Percentiles rank a stretch among this genome's conserved stretches.
Evolutionary conservation across 2,113 vertebrate species (phyloP).

Genomic region (Lepus americanus): DNA sequence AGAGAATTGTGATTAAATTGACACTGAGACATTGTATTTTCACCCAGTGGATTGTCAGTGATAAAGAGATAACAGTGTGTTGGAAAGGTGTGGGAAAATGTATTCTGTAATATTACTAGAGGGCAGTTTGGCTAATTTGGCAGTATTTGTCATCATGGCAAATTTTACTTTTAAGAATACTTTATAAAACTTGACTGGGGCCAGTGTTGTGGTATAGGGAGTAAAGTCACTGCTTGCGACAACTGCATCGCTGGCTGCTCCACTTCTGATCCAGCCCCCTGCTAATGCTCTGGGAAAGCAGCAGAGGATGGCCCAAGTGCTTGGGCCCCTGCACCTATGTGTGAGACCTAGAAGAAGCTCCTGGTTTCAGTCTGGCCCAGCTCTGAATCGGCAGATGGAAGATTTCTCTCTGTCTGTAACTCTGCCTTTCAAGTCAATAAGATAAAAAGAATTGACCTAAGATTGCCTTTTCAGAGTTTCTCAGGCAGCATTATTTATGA

Average conservation of each 20-base stretch:
- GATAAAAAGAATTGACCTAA: neutral
- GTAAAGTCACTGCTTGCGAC: too few relatives aligned
- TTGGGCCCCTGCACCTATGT: too few relatives aligned
- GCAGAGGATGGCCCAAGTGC: too few relatives aligned
- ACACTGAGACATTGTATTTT: neutral
- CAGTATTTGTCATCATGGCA: neutral
- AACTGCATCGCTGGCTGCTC: too few relatives aligned
- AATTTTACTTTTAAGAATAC: neutral
- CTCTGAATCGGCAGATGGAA: too few relatives aligned
- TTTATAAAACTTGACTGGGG: neutral
- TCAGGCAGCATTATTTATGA: neutral
- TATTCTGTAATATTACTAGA: neutral
- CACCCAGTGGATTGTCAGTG: neutral
- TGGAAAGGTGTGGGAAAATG: neutral
- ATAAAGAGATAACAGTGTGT: neutral
- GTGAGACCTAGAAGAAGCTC: too few relatives aligned
- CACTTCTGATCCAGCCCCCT: too few relatives aligned
- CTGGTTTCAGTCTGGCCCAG: too few relatives aligned
- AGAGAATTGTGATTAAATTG: neutral
- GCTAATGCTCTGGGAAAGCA: too few relatives aligned
- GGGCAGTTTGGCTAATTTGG: neutral
- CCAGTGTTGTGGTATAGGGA: too few relatives aligned
- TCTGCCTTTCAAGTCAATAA: too few relatives aligned
- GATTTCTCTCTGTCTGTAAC: too few relatives aligned
- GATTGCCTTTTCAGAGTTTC: neutral